These are phyloP conservation scores for Asobara japonica DNA, from an alignment of 1,140 invertebrate species.

Conservation along the genomic window DNA sequence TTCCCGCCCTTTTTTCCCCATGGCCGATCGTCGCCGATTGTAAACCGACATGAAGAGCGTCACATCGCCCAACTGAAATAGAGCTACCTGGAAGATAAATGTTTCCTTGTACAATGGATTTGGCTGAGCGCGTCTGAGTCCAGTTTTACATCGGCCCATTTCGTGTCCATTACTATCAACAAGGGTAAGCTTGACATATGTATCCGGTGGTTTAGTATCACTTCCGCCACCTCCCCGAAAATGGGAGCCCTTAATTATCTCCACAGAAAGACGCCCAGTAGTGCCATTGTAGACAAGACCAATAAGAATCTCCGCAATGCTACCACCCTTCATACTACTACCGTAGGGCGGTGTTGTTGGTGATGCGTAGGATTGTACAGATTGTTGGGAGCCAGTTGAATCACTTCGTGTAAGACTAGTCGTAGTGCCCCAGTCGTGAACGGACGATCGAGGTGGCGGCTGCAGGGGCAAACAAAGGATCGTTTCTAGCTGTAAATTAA, in stretches of 20 bases:
- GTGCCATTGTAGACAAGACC: constrained; percentile 93
- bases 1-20: constrained; percentile 87
- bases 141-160: constrained; percentile 91
- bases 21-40: constrained; percentile 82
- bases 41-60: constrained; percentile 94
- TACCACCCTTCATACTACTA: constrained; percentile 80
- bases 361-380: constrained; percentile 71
- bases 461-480: constrained; percentile 89
- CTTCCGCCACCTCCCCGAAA: constrained; percentile 76
- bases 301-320: constrained; percentile 86
- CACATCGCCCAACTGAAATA: constrained; percentile 95
- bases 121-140: constrained; percentile 87
- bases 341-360: constrained; percentile 63
- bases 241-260: constrained; percentile 93
- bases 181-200: constrained; percentile 91
- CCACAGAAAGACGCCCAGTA: constrained; percentile 90
- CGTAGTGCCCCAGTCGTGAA: constrained; percentile 66
- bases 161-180: constrained; percentile 93
- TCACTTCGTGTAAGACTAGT: constrained; percentile 87
- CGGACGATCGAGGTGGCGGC: constrained; percentile 82
- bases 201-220: constrained; percentile 81
- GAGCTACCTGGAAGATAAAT: constrained; percentile 86
- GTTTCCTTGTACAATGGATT: constrained; percentile 96
- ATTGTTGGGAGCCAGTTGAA: constrained; percentile 91
- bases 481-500: constrained; percentile 89